These are phyloP conservation scores for Gobiocypris rarus DNA, from an alignment of 2,113 vertebrate genomes.

Conservation along the genomic window DNA sequence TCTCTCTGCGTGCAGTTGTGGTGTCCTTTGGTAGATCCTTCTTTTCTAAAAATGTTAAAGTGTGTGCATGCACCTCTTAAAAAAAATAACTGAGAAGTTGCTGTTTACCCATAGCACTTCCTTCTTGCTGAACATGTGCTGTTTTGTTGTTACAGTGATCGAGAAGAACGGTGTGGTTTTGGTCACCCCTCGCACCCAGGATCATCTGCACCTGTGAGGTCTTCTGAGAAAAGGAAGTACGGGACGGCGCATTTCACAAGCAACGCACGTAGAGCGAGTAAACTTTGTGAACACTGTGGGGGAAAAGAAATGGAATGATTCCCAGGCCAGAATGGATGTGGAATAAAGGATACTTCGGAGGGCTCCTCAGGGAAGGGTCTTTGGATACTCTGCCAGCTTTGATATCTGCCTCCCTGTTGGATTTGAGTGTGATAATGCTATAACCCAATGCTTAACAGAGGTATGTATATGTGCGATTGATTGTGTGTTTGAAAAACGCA, in stretches of 20 bases:
- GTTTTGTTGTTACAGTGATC: constrained; percentile 38
- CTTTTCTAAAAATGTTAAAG: background rate
- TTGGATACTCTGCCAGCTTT: constrained; percentile 58
- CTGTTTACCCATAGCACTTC: background rate
- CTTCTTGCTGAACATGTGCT: constrained; percentile 7
- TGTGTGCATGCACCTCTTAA: background rate
- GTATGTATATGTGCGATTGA: constrained; percentile 53
- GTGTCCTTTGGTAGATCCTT: constrained; percentile 8
- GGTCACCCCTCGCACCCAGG: constrained; percentile 31
- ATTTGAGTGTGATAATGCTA: constrained; percentile 61
- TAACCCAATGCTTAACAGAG: constrained; percentile 64
- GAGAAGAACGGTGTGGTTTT: constrained; percentile 30
- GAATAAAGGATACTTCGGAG: constrained; percentile 61
- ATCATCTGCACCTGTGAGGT: constrained; percentile 48
- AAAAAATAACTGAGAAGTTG: background rate
- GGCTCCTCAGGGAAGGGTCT: constrained; percentile 54
- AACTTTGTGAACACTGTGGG: constrained; percentile 17
- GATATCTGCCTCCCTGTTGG: constrained; percentile 58
- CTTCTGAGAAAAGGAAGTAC: constrained; percentile 41
- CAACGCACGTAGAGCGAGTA: constrained; percentile 26
- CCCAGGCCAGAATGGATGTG: constrained; percentile 55
- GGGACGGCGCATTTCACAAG: constrained; percentile 37
- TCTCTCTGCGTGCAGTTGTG: constrained; percentile 43
- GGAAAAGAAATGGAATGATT: constrained; percentile 60
- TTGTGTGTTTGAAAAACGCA: background rate